These are phyloP conservation scores for Oopsacas minuta DNA, from an alignment of 37 sponge, comb jelly and placozoan species.

Conservation along the genomic window DNA sequence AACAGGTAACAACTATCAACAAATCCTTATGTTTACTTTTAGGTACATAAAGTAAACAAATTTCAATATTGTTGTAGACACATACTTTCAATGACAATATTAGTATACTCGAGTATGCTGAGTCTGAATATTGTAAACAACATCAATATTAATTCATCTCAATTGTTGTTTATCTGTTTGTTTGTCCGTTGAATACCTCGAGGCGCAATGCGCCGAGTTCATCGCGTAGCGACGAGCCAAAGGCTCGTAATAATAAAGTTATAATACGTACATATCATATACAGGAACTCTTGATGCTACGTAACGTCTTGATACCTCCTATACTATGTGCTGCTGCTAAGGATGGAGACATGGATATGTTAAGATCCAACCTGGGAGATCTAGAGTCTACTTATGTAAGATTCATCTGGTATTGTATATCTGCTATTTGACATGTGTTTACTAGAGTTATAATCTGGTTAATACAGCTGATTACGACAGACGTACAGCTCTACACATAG, in stretches of 20 bases:
- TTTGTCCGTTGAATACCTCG: too few relatives aligned
- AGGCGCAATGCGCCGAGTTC: too few relatives aligned
- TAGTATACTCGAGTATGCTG: too few relatives aligned
- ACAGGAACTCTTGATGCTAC: constrained; percentile 46
- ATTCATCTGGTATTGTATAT: background rate
- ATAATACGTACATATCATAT: background rate
- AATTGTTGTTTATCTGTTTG: too few relatives aligned
- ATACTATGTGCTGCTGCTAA: constrained; percentile 71
- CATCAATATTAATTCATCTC: background rate
- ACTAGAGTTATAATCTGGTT: constrained; percentile 20
- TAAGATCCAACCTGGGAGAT: background rate
- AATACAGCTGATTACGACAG: constrained; percentile 60
- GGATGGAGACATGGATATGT: constrained; percentile 39
- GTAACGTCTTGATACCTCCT: constrained; percentile 47
- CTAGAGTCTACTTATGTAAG: background rate
- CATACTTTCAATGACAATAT: too few relatives aligned
- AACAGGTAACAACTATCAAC: constrained; percentile 31
- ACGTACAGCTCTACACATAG: constrained; percentile 76
- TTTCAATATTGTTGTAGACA: too few relatives aligned
- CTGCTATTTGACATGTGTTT: background rate
- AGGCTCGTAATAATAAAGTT: background rate
- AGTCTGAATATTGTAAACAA: too few relatives aligned
- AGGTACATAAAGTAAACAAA: too few relatives aligned
- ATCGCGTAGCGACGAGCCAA: too few relatives aligned
- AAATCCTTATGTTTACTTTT: too few relatives aligned